phyloP scores from a whole-genome alignment of 2,888 invertebrate genomes.

The Amiota minor region DNA sequence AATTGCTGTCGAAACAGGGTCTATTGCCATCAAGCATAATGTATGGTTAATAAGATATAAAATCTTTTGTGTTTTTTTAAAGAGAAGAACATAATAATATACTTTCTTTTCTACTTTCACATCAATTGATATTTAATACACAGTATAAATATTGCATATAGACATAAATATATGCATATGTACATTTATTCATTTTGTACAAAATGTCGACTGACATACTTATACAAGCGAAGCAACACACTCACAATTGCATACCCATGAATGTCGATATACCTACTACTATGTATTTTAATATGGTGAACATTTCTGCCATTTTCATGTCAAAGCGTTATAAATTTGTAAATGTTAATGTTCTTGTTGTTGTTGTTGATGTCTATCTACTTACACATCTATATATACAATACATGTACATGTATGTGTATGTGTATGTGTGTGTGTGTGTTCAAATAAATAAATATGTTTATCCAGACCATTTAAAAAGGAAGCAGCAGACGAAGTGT shows the following conservation, averaged over 20 bases:
- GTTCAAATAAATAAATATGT: constrained; percentile 41
- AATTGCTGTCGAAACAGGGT: too few species aligned
- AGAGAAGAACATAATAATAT: too few species aligned
- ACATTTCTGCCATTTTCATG: background rate
- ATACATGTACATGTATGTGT: too few species aligned
- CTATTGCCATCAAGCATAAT: too few species aligned
- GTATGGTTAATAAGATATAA: too few species aligned
- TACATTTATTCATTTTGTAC: constrained; percentile 25
- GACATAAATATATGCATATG: background rate
- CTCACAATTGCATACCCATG: constrained; percentile 5
- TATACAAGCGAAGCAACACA: background rate
- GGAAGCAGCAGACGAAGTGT: background rate
- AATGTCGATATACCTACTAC: background rate
- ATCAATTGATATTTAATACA: constrained; percentile 67
- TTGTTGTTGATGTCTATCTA: background rate
- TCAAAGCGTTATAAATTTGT: background rate
- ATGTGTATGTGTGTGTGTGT: background rate
- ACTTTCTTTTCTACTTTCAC: constrained; percentile 56
- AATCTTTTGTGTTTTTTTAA: too few species aligned
- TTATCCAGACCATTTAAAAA: constrained; percentile 52
- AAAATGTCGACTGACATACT: too few species aligned
- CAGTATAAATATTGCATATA: background rate
- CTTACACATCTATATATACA: background rate
- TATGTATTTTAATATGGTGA: background rate
- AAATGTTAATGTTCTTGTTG: constrained; percentile 1